Evolutionary conservation across 2,113 vertebrate species (phyloP).

Genomic region (Ceyx melanurus): DNA sequence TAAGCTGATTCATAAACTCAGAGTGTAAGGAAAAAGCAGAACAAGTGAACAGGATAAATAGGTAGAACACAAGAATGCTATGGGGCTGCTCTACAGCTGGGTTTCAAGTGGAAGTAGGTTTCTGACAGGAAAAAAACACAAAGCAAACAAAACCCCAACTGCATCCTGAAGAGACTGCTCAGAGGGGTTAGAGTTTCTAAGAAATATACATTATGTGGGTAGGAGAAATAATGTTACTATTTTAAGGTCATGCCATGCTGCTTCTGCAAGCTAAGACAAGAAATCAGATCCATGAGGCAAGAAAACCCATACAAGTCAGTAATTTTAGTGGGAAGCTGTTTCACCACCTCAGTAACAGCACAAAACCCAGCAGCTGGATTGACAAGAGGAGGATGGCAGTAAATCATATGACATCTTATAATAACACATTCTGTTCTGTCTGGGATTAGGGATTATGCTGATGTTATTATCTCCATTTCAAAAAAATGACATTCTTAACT

Average conservation of each 20-base stretch:
- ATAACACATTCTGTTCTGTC: not conserved
- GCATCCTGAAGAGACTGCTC: not conserved
- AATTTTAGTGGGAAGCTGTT: not conserved
- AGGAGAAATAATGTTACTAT: not conserved
- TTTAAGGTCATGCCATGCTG: not conserved
- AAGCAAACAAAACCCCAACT: not conserved
- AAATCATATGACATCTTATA: not conserved
- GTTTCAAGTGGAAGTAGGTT: not conserved
- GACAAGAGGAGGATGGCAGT: not conserved
- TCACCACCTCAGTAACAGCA: not conserved
- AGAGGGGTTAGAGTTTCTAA: not conserved
- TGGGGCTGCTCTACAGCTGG: not conserved
- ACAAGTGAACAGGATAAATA: not conserved
- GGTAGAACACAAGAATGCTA: not conserved
- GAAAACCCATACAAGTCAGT: not conserved
- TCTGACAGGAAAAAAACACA: not conserved
- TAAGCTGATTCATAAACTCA: not conserved
- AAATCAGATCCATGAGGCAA: not conserved
- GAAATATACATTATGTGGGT: rapidly evolving
- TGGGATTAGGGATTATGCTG: not conserved
- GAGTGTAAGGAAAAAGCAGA: not conserved
- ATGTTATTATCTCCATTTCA: not conserved
- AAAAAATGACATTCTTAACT: not conserved
- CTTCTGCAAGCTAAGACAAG: not conserved
- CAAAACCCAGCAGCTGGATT: not conserved